Base-by-base conservation (phyloP, 2,797 vertebrate genomes). In the Sphenopsis melanotis region DNA sequence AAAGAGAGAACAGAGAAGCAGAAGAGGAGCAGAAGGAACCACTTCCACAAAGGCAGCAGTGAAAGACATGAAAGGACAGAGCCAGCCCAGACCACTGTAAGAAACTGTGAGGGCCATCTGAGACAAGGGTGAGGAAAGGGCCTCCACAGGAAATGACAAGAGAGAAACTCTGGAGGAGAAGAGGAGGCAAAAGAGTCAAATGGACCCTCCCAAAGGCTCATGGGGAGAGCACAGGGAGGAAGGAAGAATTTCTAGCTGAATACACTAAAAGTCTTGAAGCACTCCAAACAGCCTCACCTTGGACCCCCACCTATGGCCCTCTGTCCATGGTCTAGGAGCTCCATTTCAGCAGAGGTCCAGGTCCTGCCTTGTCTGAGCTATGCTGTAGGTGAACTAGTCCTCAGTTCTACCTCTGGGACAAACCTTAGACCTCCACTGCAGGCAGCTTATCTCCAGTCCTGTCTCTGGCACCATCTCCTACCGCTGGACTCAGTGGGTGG, bases 401-500 rank as follows among this genome's bases (percentile, higher is more conserved):
- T 69, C 66, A 59, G 55, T 42, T 3, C 6, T 52, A 32, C 29
- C 22, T 76, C 68, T 71, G 50, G 36, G 68, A 77, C 60, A 91
- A 89, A 80, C 4, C 20, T n/a, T 1, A 42, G 55, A 82, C 39
- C 59, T 72, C 26, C 39, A 50, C 18, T 55, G 39, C 11, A 55
- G 42, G 56, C 42, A 85, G 49, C 36, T 32, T 53, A 27, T 69
- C 50, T 83, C 32, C 39, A 79, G 42, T 61, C 53, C 59, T 53
- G 37, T 39, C 55, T 84, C 63, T 63, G n/a, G 26, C 46, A 93
- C n/a, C 41, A 56, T 5, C 36, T 72, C 18, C 39, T 52, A 61
- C 9, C 0, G 0, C 50, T 63, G 30, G 30, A 56, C 37, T 66
- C 0, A 0, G 10, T 86, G 39, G 5, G 24, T 57, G 32, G 42